Percentiles rank a stretch among this genome's conserved stretches.
Evolutionary conservation across 1,140 invertebrate genomes (phyloP).

Genomic region (Oedothorax gibbosus): DNA sequence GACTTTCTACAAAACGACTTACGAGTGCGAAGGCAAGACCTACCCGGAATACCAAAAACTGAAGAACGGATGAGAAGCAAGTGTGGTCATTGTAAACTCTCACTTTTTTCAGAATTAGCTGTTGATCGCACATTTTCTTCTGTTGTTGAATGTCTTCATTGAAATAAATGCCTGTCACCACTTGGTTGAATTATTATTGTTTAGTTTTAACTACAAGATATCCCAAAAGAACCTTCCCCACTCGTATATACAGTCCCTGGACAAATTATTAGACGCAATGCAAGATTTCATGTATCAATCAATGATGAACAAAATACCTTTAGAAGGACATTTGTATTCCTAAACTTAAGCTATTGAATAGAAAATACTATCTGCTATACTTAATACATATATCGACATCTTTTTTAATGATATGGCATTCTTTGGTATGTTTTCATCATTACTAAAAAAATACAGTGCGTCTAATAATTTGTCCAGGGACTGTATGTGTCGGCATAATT

Average conservation of each 20-base stretch:
- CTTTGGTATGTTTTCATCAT: no score
- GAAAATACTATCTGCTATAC: no score
- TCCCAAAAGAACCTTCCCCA: not conserved
- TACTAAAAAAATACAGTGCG: no score
- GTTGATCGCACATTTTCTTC: conserved; percentile 52
- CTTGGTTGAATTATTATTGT: not conserved
- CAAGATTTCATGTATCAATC: no score
- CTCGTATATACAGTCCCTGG: no score
- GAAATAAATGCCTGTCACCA: conserved; percentile 29
- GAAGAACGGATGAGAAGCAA: conserved; percentile 8
- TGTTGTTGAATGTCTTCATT: conserved; percentile 18
- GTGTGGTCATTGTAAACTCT: conserved; percentile 36
- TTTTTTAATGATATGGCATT: no score
- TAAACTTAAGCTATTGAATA: no score
- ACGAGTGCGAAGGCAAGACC: conserved; percentile 34
- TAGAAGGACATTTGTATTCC: no score
- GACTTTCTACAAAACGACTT: conserved; percentile 47
- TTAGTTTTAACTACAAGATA: not conserved
- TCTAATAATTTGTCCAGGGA: no score
- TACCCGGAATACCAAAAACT: conserved; percentile 38
- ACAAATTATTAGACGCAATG: no score
- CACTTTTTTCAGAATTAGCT: conserved; percentile 45
- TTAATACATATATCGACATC: no score
- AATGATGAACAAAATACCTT: no score
- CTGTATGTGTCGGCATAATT: not conserved